A percentile compares a stretch with the other conserved stretches of the same genome.
Evolutionary conservation across 1,140 invertebrate genomes (phyloP).

Genomic region (Venustaconcha ellipsiformis): DNA sequence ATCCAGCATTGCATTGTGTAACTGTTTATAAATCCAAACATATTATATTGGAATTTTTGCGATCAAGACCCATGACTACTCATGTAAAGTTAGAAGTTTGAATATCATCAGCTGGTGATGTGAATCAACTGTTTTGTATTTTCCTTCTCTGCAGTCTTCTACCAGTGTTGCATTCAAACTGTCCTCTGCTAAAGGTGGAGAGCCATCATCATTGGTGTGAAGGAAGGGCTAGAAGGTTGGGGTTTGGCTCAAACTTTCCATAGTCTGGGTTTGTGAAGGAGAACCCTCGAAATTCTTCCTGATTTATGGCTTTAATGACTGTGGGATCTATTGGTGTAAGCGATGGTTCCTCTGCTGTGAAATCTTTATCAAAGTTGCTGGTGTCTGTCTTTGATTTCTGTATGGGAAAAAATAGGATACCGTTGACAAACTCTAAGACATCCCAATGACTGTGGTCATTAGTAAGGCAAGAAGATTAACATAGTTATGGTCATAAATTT

Average conservation of each 20-base stretch:
- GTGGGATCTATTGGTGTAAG: constrained; percentile 94
- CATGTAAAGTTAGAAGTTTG: no score
- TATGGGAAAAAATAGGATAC: constrained; percentile 58
- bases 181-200: no score
- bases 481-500: no score
- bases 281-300: constrained; percentile 97
- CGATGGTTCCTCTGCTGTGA: constrained; percentile 97
- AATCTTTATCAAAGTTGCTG: constrained; percentile 99
- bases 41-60: no score
- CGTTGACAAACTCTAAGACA: constrained; percentile 3
- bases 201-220: no score
- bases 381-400: constrained; percentile 98
- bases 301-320: constrained; percentile 92
- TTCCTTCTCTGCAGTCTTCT: no score
- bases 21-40: no score
- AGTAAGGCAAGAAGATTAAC: not conserved
- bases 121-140: no score
- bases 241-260: constrained; percentile 54
- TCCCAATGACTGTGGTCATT: not conserved
- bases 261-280: constrained; percentile 96
- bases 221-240: constrained; percentile 1
- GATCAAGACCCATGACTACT: no score
- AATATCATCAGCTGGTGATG: no score
- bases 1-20: no score
- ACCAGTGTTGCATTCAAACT: no score